A percentile compares a stretch with the other conserved stretches of the same genome.
phyloP scores from a whole-genome alignment of 2,888 invertebrate genomes.

The Holacanthella duospinosa region DNA sequence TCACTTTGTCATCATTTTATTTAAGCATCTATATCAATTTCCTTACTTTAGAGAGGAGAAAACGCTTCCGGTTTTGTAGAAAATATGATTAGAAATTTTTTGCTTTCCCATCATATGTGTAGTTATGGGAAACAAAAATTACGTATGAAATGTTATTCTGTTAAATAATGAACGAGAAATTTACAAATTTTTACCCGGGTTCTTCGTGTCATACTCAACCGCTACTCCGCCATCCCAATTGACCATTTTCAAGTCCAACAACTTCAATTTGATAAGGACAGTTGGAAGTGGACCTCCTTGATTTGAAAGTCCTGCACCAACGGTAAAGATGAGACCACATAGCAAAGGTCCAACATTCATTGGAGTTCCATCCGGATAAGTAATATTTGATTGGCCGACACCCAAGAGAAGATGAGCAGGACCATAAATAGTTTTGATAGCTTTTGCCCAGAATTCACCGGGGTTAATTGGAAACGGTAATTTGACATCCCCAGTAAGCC shows the following conservation, averaged over 20 bases:
- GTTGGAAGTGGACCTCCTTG: not conserved
- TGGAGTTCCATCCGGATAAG: slow-evolving; percentile 1
- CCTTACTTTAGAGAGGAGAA: too few species aligned
- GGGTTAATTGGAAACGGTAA: not conserved
- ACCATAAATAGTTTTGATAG: not conserved
- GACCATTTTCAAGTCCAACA: slow-evolving; percentile 1
- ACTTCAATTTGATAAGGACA: not conserved
- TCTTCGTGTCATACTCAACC: not conserved
- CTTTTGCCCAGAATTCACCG: not conserved
- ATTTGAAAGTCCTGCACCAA: not conserved
- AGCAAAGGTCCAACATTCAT: not conserved
- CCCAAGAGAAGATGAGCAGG: not conserved
- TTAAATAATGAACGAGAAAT: too few species aligned
- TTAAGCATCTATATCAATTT: too few species aligned
- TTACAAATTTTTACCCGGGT: not conserved
- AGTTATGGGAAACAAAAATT: too few species aligned
- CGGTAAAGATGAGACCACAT: not conserved
- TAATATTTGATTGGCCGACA: not conserved
- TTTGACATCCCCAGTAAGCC: not conserved
- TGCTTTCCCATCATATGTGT: too few species aligned
- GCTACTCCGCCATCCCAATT: not conserved
- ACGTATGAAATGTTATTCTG: too few species aligned
- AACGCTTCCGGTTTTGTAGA: too few species aligned
- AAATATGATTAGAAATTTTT: too few species aligned
- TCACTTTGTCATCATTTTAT: too few species aligned